Percentiles rank a stretch among this genome's conserved stretches.
Conservation (phyloP, 2,888 invertebrate genomes). For the Rhaphigaster nebulosa region DNA sequence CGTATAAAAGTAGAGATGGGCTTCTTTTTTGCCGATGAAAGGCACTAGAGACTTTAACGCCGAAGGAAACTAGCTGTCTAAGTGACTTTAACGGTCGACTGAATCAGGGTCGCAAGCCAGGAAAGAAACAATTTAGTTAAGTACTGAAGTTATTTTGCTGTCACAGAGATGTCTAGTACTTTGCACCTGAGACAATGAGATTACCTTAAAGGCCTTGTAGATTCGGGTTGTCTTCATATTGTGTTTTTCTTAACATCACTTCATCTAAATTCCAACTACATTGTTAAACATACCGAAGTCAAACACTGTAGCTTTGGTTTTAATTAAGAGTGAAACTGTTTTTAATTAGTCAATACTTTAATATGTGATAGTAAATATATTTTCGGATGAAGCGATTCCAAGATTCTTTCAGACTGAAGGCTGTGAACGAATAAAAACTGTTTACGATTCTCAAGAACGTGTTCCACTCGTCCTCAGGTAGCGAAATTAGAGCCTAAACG, state of each 20-base stretch:
- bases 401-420: background rate
- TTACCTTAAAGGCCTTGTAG: background rate
- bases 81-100: conserved; percentile 38
- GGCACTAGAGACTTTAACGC: background rate
- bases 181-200: background rate
- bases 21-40: too few relatives aligned
- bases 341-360: background rate
- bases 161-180: background rate
- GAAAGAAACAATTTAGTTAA: conserved; percentile 15
- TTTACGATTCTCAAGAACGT: background rate
- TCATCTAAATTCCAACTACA: background rate
- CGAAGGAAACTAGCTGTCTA: background rate
- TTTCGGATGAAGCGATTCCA: background rate
- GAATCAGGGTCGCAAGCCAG: background rate
- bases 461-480: conserved; percentile 40
- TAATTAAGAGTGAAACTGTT: too few relatives aligned
- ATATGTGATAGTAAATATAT: background rate
- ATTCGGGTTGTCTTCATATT: background rate
- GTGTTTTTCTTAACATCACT: background rate
- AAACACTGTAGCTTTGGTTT: background rate
- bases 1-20: too few relatives aligned
- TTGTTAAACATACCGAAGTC: background rate
- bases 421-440: background rate
- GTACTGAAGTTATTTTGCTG: background rate
- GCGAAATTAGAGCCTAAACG: background rate